Base-by-base conservation (phyloP, 2,797 vertebrate species). In the Peromyscus aztecus region DNA sequence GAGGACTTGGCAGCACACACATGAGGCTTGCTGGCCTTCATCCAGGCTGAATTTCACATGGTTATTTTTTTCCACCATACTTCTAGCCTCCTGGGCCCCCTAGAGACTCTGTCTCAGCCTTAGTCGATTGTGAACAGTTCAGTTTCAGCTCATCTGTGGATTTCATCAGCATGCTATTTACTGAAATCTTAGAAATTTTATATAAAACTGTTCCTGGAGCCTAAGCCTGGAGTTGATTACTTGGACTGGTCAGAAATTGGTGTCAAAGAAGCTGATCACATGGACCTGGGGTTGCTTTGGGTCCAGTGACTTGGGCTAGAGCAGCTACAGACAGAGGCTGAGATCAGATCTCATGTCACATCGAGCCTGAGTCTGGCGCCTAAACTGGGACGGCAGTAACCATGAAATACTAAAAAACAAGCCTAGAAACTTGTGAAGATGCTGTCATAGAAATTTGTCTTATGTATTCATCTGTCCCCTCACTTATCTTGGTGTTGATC, bases 101-200 rank as follows among this genome's bases (percentile, higher is more conserved):
- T 86, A 46, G 95, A 96, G 95, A 97, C 19, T 61, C 77, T 19
- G 27, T 85, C 93, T 94, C 81, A 49, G 49, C 65, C 76, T 93
- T 96, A 93, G 94, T 81, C 86, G 90, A 96, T 90, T 92, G 37
- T 59, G 46, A 96, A 69, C 13, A 78, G 73, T 86, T 73, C 0
- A 1, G 76, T 89, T 96, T 96, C 88, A 94, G 88, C 61, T 95
- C 69, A 90, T 97, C 95, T 97, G 93, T 94, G 92, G 77, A 98
- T 94, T 96, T 96, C 96, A 96, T 97, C 95, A 97, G 91, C 78
- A 78, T 89, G 75, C 75, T 95, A 40, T 97, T 97, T 93, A 86
- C 88, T 92, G 88, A 92, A 71, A 96, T 96, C 90, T 92, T 91
- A 78, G n/a, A 94, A 77, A 29, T 65, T 96, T 96, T 94, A 94